Percentiles rank a stretch among this genome's conserved stretches.
These are phyloP conservation scores for Papilio xuthus DNA, from an alignment of 1,140 invertebrate species.

Conservation along the genomic window DNA sequence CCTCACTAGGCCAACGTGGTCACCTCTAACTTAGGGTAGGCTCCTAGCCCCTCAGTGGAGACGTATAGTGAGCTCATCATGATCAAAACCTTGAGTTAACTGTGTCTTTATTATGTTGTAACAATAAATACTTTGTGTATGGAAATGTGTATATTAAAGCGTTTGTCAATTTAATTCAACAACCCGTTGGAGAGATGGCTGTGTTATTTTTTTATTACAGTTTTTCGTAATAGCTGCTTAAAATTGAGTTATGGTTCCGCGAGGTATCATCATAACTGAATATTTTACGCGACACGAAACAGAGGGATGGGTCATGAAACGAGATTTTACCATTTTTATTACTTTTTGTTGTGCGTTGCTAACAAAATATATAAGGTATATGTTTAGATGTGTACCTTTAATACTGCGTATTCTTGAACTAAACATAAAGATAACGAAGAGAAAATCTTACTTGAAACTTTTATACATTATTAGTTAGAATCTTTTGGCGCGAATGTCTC, in stretches of 20 bases:
- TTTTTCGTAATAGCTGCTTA: constrained; percentile 33
- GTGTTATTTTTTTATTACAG: constrained; percentile 26
- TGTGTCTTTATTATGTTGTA: no score
- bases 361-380: not conserved
- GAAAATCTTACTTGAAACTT: no score
- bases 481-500: no score
- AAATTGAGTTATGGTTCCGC: constrained; percentile 28
- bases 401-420: no score
- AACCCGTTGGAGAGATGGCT: constrained; percentile 12
- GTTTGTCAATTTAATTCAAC: constrained; percentile 12
- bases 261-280: constrained; percentile 37
- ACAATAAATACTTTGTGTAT: not conserved
- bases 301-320: constrained; percentile 13
- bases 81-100: no score
- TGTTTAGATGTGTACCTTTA: not conserved
- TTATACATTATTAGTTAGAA: no score
- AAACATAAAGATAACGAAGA: no score
- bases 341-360: constrained; percentile 3
- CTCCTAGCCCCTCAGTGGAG: no score
- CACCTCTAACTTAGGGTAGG: no score
- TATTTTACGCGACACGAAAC: constrained; percentile 34
- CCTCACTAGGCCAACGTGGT: no score
- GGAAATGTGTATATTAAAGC: not conserved
- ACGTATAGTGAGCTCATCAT: no score
- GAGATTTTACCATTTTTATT: constrained; percentile 12